Conservation (phyloP, 2,113 vertebrate genomes). For the Ochotona curzoniae region DNA sequence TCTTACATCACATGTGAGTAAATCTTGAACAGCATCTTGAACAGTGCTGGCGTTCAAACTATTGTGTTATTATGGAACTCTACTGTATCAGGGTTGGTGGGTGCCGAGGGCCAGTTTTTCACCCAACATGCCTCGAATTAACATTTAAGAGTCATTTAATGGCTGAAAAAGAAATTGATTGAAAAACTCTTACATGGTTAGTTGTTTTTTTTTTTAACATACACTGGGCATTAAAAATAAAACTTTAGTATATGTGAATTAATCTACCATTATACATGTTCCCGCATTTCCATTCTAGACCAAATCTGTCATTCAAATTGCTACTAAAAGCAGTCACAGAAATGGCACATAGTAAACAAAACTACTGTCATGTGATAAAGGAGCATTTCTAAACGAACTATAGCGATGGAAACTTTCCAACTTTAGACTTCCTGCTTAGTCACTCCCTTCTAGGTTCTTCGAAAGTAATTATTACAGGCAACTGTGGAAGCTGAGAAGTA, state of each 20-base stretch:
- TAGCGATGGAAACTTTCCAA: not conserved
- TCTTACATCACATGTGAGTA: slow-evolving; percentile 25
- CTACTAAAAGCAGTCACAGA: not conserved
- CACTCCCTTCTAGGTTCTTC: not conserved
- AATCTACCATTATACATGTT: not conserved
- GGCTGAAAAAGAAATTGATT: not conserved
- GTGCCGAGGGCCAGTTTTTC: not conserved
- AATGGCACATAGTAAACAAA: not conserved
- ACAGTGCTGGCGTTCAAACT: not conserved
- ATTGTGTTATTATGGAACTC: not conserved
- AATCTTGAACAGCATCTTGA: not conserved
- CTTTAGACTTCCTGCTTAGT: not conserved
- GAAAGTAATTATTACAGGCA: not conserved
- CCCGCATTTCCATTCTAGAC: not conserved
- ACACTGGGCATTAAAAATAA: not conserved
- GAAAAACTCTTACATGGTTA: not conserved
- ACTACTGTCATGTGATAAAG: not conserved
- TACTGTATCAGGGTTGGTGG: not conserved
- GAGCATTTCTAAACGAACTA: not conserved
- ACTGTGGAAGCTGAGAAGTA: not conserved
- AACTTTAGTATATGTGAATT: not conserved
- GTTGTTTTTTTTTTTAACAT: not conserved
- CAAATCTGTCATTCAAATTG: not conserved
- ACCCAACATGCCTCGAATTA: not conserved
- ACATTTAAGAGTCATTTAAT: slow-evolving; percentile 15